phyloP scores from a whole-genome alignment of 37 sponge, comb jelly and placozoan genomes.

The Crambe crambe region DNA sequence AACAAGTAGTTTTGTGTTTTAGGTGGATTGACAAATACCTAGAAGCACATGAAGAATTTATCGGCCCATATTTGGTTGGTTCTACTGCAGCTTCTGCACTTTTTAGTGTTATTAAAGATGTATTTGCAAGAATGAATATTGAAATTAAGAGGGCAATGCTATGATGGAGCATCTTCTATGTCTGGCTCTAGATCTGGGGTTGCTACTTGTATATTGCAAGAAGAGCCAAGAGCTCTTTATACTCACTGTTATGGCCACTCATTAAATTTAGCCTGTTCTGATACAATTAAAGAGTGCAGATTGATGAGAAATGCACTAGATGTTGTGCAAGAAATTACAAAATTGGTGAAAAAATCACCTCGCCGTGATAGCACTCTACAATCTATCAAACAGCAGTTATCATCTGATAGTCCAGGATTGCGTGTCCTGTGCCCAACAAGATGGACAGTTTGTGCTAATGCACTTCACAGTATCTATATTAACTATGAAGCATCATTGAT shows the following conservation, averaged over 20 bases:
- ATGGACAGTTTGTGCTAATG: not conserved
- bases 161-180: slow-evolving; percentile 67
- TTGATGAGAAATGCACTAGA: not conserved
- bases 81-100: slow-evolving; percentile 38
- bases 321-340: not conserved
- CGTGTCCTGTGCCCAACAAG: not conserved
- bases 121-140: slow-evolving; percentile 25
- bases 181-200: slow-evolving; percentile 38
- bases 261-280: too few relatives aligned
- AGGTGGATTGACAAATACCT: slow-evolving; percentile 27
- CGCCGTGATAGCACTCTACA: not conserved
- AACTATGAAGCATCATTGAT: not conserved
- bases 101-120: slow-evolving; percentile 28
- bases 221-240: slow-evolving; percentile 53
- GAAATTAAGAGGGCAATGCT: slow-evolving; percentile 63
- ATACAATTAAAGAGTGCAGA: slow-evolving; percentile 10
- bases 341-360: too few relatives aligned
- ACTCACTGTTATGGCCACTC: slow-evolving; percentile 23
- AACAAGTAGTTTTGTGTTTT: slow-evolving; percentile 58
- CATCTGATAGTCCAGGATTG: not conserved
- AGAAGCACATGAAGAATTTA: slow-evolving; percentile 29
- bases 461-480: not conserved
- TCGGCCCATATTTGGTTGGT: slow-evolving; percentile 46
- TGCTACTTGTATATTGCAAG: too few relatives aligned
- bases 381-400: not conserved